Evolutionary conservation across 2,888 invertebrate species (phyloP), one percentile per base, ranked within the genome.

Genomic region (Xestia c-nigrum): DNA sequence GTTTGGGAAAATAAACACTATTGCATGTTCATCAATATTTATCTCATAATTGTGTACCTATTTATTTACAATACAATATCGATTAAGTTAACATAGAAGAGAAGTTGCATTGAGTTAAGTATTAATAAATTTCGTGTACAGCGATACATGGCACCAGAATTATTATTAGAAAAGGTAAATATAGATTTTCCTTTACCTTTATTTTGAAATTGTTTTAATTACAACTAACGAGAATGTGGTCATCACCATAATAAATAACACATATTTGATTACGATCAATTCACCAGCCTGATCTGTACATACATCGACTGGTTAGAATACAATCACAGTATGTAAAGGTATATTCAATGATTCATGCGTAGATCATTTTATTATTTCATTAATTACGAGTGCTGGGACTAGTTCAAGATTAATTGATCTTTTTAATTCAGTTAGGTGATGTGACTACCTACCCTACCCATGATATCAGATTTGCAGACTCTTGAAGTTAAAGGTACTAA

Each of bases 111-210:
- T 84, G 82, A 88, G 81, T 85, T 75, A 80, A 69, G 67, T 74
- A 83, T 79, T 80, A 65, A 75, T 63, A 80, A n/a, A 84, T 77
- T 78, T 85, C 46, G 73, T 77, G 75, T 87, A 89, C 73, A 87
- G 79, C 77, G 86, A 88, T 80, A 86, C 83, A 91, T 91, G 91
- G 91, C 91, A 91, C 91, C 86, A 85, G 81, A 79, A 84, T 78
- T 85, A 81, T 78, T 69, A 79, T 61, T 79, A 80, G 55, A 50
- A 81, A 84, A 74, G 69, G 69, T 74, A 72, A 69, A 64, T 84
- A 72, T 55, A 61, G 69, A 10, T 55, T 74, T 78, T 63, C 70
- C 69, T 78, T 61, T 72, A 72, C 77, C 52, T 70, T 72, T 76
- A 72, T 52, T 57, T 61, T 59, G 46, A 61, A 68, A 69, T 74